phyloP scores from a whole-genome alignment of 2,888 invertebrate species.

The Linnaemya tessellans region DNA sequence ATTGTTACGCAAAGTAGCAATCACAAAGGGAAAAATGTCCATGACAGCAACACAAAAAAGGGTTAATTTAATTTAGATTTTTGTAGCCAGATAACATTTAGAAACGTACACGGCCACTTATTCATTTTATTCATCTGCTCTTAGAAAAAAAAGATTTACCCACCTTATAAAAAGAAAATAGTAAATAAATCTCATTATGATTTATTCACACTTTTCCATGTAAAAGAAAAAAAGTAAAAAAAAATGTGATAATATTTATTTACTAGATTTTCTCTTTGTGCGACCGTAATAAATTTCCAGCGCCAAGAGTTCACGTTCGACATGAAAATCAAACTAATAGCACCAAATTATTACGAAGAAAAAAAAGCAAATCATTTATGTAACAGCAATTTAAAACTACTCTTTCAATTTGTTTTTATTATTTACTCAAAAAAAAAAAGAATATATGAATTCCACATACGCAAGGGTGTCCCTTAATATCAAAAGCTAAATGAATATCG shows the following conservation, averaged over 20 bases:
- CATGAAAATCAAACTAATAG: background rate
- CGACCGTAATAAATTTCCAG: constrained; percentile 22
- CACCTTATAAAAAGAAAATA: constrained; percentile 2
- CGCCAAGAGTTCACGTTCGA: background rate
- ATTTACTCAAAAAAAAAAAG: no score
- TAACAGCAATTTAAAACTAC: background rate
- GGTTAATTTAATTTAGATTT: constrained; percentile 75
- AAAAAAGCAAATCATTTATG: background rate
- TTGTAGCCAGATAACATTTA: constrained; percentile 58
- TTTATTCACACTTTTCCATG: constrained; percentile 18
- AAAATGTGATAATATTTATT: constrained; percentile 30
- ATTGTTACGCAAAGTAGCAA: background rate
- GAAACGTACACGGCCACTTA: constrained; percentile 1
- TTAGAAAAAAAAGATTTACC: constrained; percentile 10
- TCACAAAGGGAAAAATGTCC: constrained; percentile 37
- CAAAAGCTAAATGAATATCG: no score
- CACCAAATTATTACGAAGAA: background rate
- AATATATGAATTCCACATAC: no score
- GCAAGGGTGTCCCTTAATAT: no score
- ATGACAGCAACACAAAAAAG: constrained; percentile 59
- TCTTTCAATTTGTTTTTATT: background rate
- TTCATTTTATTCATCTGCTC: constrained; percentile 1
- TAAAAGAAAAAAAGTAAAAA: background rate
- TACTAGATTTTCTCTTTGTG: constrained; percentile 8
- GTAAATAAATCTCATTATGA: constrained; percentile 39